phyloP scores from a whole-genome alignment of 2,888 invertebrate genomes.

The Melieria omissa region DNA sequence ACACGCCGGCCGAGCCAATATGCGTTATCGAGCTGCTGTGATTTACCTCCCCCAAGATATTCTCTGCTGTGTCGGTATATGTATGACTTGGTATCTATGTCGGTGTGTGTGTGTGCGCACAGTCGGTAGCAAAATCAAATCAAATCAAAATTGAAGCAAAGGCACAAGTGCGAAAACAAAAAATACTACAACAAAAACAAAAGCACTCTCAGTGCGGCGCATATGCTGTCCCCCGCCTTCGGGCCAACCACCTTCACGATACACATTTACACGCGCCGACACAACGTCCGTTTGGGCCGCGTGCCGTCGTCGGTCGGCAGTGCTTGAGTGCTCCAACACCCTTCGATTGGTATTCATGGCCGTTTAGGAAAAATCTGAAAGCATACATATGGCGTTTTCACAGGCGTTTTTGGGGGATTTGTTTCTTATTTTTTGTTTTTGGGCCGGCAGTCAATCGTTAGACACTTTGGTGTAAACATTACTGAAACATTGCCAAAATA shows the following conservation, averaged over 20 bases:
- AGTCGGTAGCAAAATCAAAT: slow-evolving; percentile 17
- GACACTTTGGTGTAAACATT: no score
- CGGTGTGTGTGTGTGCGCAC: background rate
- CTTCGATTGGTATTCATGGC: slow-evolving; percentile 59
- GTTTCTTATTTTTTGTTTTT: no score
- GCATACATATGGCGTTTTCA: no score
- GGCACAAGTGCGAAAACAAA: slow-evolving; percentile 44
- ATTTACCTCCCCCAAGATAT: slow-evolving; percentile 54
- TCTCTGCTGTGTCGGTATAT: no score
- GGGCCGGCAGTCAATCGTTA: no score
- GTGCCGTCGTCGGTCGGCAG: background rate
- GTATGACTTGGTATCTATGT: no score
- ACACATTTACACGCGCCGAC: background rate
- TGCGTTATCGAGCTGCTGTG: slow-evolving; percentile 48
- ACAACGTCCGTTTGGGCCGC: background rate
- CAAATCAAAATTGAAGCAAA: slow-evolving; percentile 27
- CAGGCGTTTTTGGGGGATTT: no score
- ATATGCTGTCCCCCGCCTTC: no score
- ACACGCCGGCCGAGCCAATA: slow-evolving; percentile 43
- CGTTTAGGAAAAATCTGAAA: slow-evolving; percentile 44
- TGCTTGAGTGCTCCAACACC: slow-evolving; percentile 42
- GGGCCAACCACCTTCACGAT: background rate
- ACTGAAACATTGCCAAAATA: no score
- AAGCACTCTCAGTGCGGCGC: slow-evolving; percentile 40
- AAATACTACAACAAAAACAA: slow-evolving; percentile 56